Conservation (phyloP, 2,888 invertebrate genomes). For the Amaurobius ferox region DNA sequence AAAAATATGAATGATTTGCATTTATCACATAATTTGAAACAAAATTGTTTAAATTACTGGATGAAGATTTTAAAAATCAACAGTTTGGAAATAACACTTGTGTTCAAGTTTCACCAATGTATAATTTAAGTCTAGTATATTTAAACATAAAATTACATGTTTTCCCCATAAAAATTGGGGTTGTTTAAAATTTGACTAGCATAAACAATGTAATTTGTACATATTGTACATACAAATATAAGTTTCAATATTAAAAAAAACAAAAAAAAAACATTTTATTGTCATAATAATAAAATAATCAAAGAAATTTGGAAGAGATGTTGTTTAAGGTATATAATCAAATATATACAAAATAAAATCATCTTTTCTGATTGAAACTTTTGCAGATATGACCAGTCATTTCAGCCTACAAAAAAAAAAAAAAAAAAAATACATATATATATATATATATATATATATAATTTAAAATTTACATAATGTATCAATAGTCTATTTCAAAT, state of each 20-base stretch:
- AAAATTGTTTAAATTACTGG: no score
- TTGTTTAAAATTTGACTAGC: no score
- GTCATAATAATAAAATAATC: background rate
- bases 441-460: background rate
- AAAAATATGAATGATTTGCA: no score
- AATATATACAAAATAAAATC: background rate
- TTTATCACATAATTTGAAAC: no score
- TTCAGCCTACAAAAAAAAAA: slow-evolving; percentile 79
- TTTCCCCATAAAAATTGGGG: no score
- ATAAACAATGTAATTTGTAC: no score
- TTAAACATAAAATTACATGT: no score
- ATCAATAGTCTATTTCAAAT: no score
- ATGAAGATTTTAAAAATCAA: no score
- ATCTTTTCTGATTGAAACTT: slow-evolving; percentile 11
- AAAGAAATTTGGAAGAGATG: background rate
- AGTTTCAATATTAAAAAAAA: background rate
- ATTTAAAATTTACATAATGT: background rate
- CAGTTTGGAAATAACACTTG: no score
- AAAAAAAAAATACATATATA: background rate
- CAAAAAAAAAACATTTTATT: background rate
- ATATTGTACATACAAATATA: background rate
- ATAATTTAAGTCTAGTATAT: no score
- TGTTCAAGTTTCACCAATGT: no score
- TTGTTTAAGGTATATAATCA: background rate
- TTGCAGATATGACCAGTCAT: slow-evolving; percentile 85